phyloP scores from a whole-genome alignment of 2,797 vertebrate genomes.

The Lepus oiostolus region DNA sequence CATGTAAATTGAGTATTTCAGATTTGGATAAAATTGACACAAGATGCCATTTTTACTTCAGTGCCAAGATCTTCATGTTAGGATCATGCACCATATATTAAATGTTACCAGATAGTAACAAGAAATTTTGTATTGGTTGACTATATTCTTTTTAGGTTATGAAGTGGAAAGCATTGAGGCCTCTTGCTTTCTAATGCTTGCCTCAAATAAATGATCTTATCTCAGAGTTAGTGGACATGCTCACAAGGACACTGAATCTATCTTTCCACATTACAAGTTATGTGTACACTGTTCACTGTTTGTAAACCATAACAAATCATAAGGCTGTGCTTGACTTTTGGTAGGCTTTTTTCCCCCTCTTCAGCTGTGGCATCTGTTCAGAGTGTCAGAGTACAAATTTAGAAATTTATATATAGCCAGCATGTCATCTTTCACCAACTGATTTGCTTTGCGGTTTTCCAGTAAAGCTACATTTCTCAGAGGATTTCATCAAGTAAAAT shows the following conservation, averaged over 20 bases:
- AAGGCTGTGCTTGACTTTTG: slow-evolving; percentile 70
- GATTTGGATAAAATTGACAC: slow-evolving; percentile 24
- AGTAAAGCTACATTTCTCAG: slow-evolving; percentile 75
- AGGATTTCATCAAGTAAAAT: slow-evolving; percentile 74
- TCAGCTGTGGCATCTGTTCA: slow-evolving; percentile 85
- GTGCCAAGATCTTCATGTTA: background rate
- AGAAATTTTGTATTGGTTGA: background rate
- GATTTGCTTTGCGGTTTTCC: slow-evolving; percentile 80
- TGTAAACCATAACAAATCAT: slow-evolving; percentile 65
- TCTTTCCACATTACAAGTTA: slow-evolving; percentile 34
- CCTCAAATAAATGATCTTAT: slow-evolving; percentile 41
- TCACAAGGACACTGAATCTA: slow-evolving; percentile 14
- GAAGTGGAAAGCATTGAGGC: background rate
- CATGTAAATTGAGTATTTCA: slow-evolving; percentile 12
- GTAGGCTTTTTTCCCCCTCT: slow-evolving; percentile 58
- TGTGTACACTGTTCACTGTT: slow-evolving; percentile 55
- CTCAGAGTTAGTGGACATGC: background rate
- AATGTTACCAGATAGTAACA: background rate
- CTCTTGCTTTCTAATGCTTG: background rate
- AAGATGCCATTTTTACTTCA: background rate
- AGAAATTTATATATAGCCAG: slow-evolving; percentile 89
- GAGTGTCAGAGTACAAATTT: slow-evolving; percentile 88
- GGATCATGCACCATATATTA: background rate
- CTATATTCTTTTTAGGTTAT: background rate
- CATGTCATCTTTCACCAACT: slow-evolving; percentile 79